These are phyloP conservation scores for Zaprionus lineosus DNA, from an alignment of 2,888 invertebrate species.

Conservation along the genomic window DNA sequence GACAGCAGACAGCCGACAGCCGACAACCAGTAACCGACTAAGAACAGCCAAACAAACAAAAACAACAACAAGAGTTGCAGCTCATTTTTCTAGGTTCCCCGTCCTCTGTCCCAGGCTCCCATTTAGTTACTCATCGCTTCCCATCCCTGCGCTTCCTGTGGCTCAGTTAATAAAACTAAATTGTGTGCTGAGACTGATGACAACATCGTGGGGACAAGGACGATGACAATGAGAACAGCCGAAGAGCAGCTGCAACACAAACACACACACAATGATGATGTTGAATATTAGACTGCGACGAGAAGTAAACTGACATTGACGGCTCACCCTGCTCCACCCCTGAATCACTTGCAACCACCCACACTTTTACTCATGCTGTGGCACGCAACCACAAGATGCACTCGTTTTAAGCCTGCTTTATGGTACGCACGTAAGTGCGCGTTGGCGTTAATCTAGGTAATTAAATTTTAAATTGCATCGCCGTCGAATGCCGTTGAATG, in stretches of 20 bases:
- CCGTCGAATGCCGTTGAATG: too few species aligned
- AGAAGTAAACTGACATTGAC: not conserved
- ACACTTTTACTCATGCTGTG: not conserved
- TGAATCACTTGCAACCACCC: not conserved
- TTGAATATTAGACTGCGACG: not conserved
- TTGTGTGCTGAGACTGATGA: slow-evolving; percentile 69
- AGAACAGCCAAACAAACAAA: not conserved
- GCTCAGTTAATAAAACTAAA: slow-evolving; percentile 73
- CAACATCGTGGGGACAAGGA: slow-evolving; percentile 42
- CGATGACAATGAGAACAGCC: slow-evolving; percentile 23
- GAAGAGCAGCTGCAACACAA: slow-evolving; percentile 13
- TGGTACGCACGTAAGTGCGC: slow-evolving; percentile 3
- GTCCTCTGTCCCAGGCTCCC: slow-evolving; percentile 14
- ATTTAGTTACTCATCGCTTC: slow-evolving; percentile 4
- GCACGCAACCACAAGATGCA: slow-evolving; percentile 4
- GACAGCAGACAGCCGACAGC: slow-evolving; percentile 1
- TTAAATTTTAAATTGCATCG: slow-evolving; percentile 24
- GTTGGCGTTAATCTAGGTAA: slow-evolving; percentile 23
- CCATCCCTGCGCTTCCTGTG: slow-evolving; percentile 8
- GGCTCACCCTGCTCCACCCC: not conserved
- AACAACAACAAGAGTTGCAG: slow-evolving; percentile 42
- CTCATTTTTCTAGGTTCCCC: slow-evolving; percentile 48
- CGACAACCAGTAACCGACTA: slow-evolving; percentile 12
- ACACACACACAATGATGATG: slow-evolving; percentile 22
- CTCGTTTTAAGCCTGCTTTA: slow-evolving; percentile 22